phyloP scores from a whole-genome alignment of 2,888 invertebrate species.

The Eurytoma adleriae region DNA sequence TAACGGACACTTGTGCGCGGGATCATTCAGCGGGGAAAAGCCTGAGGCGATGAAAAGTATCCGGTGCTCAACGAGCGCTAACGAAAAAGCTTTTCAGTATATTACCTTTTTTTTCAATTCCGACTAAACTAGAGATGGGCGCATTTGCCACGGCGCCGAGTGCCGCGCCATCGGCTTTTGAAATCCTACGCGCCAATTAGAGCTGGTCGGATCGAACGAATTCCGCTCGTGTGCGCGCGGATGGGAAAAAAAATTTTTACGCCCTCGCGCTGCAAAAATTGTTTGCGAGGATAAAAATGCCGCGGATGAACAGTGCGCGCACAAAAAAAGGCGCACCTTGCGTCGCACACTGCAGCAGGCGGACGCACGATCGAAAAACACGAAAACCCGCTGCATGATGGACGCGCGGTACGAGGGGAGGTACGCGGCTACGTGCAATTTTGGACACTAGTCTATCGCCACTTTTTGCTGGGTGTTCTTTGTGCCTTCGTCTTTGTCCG shows the following conservation, averaged over 20 bases:
- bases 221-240: not conserved
- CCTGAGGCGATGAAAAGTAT: not conserved
- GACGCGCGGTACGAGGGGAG: not conserved
- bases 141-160: not conserved
- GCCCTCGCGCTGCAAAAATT: not conserved
- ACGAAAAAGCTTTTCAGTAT: not conserved
- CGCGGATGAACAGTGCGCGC: conserved; percentile 16
- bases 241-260: conserved; percentile 9
- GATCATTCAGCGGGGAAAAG: not conserved
- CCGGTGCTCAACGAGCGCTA: not conserved
- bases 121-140: not conserved
- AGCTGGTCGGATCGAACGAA: conserved; percentile 6
- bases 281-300: conserved; percentile 32
- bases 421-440: not conserved
- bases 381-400: conserved; percentile 28
- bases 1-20: not conserved
- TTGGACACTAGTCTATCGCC: not conserved
- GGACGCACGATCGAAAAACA: conserved; percentile 14
- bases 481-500: not conserved
- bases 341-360: not conserved
- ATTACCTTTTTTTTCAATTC: conserved; percentile 23
- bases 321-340: conserved; percentile 9
- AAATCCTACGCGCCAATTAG: conserved; percentile 45
- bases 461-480: not conserved
- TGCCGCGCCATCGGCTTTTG: conserved; percentile 32